A percentile compares a stretch with the other conserved stretches of the same genome.
These are phyloP conservation scores for Paracentrotus lividus DNA, from an alignment of 53 echinoderm and acorn worm genomes.

Conservation along the genomic window DNA sequence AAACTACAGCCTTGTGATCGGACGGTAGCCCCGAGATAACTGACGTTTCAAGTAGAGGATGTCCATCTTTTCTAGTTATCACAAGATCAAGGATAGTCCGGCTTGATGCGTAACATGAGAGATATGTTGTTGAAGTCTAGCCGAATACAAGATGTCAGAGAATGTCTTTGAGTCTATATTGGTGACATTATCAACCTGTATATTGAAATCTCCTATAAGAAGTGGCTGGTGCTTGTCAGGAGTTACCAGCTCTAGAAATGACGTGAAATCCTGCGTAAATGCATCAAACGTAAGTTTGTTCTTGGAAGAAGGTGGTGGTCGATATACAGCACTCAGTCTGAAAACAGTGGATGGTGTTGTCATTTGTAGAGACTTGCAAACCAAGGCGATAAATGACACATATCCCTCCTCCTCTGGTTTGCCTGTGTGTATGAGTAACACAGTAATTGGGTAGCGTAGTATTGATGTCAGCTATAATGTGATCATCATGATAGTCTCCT, in stretches of 20 bases:
- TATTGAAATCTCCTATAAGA: constrained; percentile 66
- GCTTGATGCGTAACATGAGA: too few species aligned
- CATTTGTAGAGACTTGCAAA: too few species aligned
- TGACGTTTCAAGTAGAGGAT: too few species aligned
- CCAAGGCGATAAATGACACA: too few species aligned
- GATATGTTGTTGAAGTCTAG: too few species aligned
- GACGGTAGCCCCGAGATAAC: too few species aligned
- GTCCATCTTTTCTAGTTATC: too few species aligned
- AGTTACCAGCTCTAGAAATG: constrained; percentile 6
- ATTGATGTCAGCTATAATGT: not conserved
- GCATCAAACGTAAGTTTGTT: constrained; percentile 10
- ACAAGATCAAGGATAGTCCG: too few species aligned
- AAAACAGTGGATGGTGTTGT: not conserved
- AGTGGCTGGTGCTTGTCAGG: not conserved
- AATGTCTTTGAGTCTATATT: not conserved
- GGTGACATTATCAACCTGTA: constrained; percentile 40
- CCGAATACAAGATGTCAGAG: too few species aligned
- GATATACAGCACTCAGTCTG: not conserved
- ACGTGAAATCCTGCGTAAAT: constrained; percentile 23
- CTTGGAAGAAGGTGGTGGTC: constrained; percentile 38
- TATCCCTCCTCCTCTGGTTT: too few species aligned
- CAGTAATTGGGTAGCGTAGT: not conserved
- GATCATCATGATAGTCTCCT: not conserved
- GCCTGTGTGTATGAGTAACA: too few species aligned
- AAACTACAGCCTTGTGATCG: too few species aligned